A percentile compares a stretch with the other conserved stretches of the same genome.
phyloP scores from a whole-genome alignment of 2,888 invertebrate genomes.

The Rhyacophila evoluta region DNA sequence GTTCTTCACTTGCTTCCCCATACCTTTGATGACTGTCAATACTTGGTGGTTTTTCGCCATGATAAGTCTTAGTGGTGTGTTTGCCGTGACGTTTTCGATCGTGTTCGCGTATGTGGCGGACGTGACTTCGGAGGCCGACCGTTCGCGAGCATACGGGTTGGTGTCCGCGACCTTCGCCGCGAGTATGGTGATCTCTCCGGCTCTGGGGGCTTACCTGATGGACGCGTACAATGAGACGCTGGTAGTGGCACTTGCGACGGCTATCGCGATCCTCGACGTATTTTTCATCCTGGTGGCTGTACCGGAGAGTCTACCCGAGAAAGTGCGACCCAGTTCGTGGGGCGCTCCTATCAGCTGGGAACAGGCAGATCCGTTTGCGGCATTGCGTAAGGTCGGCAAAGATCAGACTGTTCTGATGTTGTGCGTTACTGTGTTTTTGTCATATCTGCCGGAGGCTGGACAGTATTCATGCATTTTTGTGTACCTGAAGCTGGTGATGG shows the following conservation, averaged over 20 bases:
- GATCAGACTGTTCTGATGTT: constrained; percentile 97
- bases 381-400: constrained; percentile 91
- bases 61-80: constrained; percentile 98
- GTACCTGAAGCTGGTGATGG: constrained; percentile 97
- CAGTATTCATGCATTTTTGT: constrained; percentile 99
- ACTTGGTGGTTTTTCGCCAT: constrained; percentile 99
- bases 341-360: constrained; percentile 95
- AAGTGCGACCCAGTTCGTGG: constrained; percentile 82
- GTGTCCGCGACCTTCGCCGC: constrained; percentile 99
- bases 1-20: constrained; percentile 98
- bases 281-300: constrained; percentile 98
- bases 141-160: constrained; percentile 95
- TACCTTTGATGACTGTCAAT: constrained; percentile 98
- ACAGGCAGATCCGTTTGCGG: constrained; percentile 97
- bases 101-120: constrained; percentile 99
- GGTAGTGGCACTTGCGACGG: constrained; percentile 95
- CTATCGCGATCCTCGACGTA: constrained; percentile 95
- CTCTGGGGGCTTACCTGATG: constrained; percentile 91
- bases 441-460: constrained; percentile 97
- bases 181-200: constrained; percentile 98
- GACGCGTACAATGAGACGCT: constrained; percentile 85
- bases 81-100: constrained; percentile 99
- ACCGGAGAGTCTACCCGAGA: constrained; percentile 97
- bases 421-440: constrained; percentile 96
- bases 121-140: constrained; percentile 96